Percentiles rank a stretch among this genome's conserved stretches.
Evolutionary conservation across 2,888 invertebrate species (phyloP).

Genomic region (Trissonchulus latispiculum): DNA sequence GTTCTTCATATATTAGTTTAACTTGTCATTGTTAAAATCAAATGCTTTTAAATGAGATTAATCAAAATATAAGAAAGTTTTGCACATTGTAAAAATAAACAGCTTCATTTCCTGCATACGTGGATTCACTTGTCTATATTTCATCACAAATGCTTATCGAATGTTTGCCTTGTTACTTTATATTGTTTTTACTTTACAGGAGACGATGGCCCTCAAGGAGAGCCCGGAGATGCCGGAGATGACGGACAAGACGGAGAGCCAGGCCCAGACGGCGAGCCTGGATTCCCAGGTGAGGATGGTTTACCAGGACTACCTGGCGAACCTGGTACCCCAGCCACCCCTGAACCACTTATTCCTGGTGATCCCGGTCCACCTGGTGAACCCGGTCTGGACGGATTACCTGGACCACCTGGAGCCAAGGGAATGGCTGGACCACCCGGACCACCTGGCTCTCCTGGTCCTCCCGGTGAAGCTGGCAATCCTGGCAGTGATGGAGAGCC

Average conservation of each 20-base stretch:
- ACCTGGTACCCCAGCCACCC: background rate
- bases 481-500: background rate
- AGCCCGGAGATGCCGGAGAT: background rate
- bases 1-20: no score
- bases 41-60: no score
- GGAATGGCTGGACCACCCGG: background rate
- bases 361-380: slow-evolving; percentile 28
- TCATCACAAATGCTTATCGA: no score
- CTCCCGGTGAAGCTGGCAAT: background rate
- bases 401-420: background rate
- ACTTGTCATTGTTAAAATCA: no score
- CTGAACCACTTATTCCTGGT: slow-evolving; percentile 18
- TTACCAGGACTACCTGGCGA: background rate
- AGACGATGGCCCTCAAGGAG: background rate
- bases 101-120: no score
- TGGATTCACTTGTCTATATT: no score
- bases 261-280: background rate
- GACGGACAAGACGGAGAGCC: background rate
- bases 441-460: background rate
- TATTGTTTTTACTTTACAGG: background rate
- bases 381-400: slow-evolving; percentile 27
- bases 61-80: no score
- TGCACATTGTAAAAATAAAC: no score
- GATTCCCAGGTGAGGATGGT: background rate
- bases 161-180: no score